Percentiles rank a stretch among this genome's conserved stretches.
Conservation (phyloP, 2,113 vertebrate genomes). For the Nothobranchius furzeri region DNA sequence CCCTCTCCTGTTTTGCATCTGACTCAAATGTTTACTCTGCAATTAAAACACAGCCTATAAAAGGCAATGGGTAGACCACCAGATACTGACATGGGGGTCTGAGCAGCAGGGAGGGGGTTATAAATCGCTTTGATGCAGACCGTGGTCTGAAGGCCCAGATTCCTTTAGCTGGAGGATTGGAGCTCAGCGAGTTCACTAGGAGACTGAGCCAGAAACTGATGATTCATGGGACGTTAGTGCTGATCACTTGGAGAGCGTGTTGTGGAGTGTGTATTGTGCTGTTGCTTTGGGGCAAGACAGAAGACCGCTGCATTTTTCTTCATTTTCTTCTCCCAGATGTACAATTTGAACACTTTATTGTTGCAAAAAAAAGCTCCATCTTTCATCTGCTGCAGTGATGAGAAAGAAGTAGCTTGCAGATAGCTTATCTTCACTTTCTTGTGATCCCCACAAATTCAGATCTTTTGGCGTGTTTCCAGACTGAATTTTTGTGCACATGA, state of each 20-base stretch:
- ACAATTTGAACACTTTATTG: conserved; percentile 34
- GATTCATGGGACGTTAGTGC: conserved; percentile 63
- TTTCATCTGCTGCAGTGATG: conserved; percentile 15
- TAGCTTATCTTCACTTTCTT: neutral
- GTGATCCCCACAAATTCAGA: neutral
- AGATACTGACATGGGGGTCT: conserved; percentile 70
- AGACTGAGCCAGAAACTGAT: conserved; percentile 58
- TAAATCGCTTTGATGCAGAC: conserved; percentile 79
- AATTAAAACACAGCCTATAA: conserved; percentile 84
- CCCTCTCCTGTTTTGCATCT: conserved; percentile 61
- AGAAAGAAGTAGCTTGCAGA: conserved; percentile 21
- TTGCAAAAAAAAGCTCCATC: neutral
- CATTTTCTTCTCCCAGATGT: neutral
- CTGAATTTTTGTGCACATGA: neutral
- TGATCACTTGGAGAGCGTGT: conserved; percentile 46
- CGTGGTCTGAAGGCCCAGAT: conserved; percentile 67
- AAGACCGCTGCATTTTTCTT: conserved; percentile 18
- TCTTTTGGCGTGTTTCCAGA: too few species aligned
- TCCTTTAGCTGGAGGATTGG: conserved; percentile 60
- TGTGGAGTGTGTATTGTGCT: conserved; percentile 33
- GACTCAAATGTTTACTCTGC: conserved; percentile 74
- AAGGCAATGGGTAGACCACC: conserved; percentile 77
- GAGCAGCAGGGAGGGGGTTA: conserved; percentile 61
- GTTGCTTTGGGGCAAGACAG: conserved; percentile 30
- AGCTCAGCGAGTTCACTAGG: conserved; percentile 54